Evolutionary conservation across 2,113 vertebrate genomes (phyloP).

Genomic region (Phalacrocorax pelagicus): DNA sequence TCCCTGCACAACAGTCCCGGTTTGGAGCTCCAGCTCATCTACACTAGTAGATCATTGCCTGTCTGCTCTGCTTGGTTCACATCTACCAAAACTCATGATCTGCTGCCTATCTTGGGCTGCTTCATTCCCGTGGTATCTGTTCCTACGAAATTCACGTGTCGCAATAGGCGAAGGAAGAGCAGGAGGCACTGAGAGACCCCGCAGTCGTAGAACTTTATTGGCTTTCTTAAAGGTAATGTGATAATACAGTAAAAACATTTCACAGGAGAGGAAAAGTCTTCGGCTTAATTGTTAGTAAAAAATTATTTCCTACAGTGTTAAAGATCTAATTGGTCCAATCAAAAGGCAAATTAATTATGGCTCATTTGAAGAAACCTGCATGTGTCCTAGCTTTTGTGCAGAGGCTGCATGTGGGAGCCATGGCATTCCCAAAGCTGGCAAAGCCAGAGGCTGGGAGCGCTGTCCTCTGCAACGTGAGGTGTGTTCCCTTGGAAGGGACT

Average conservation of each 20-base stretch:
- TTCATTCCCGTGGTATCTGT: not conserved
- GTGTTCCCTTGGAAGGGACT: not conserved
- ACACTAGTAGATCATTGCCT: not conserved
- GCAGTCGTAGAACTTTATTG: not conserved
- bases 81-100: not conserved
- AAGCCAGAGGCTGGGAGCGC: rapidly evolving
- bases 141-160: rapidly evolving
- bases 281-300: conserved; percentile 39
- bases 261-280: not conserved
- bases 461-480: not conserved
- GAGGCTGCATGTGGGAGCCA: not conserved
- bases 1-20: not conserved
- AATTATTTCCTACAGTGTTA: conserved; percentile 47
- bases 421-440: rapidly evolving
- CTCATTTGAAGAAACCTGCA: conserved; percentile 45
- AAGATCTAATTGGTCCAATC: conserved; percentile 62
- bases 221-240: not conserved
- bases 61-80: not conserved
- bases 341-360: conserved; percentile 60
- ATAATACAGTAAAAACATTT: not conserved
- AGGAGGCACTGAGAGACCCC: not conserved
- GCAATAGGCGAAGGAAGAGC: rapidly evolving
- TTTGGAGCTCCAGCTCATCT: not conserved
- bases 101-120: not conserved
- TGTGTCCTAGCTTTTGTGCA: not conserved